These are phyloP conservation scores for Umimayanthus chanpuru DNA, from an alignment of 92 coral and sea anemone genomes.

Conservation along the genomic window DNA sequence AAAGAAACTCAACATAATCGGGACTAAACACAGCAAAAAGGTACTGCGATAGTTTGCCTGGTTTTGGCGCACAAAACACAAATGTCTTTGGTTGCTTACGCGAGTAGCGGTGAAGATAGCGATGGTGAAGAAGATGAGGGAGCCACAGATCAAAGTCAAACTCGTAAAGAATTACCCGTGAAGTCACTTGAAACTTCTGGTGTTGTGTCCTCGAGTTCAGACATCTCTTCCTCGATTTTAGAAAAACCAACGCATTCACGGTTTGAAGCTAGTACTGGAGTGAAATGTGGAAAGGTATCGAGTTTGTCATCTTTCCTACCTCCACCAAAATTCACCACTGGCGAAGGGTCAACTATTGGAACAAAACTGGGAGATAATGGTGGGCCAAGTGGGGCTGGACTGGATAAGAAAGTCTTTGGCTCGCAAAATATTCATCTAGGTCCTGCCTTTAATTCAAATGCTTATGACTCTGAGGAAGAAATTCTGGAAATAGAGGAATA, in stretches of 20 bases:
- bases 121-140: conserved; percentile 56
- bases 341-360: background rate
- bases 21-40: background rate
- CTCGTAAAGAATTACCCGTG: background rate
- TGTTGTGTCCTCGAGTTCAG: background rate
- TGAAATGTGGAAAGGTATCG: background rate
- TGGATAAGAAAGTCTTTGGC: background rate
- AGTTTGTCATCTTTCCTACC: conserved; percentile 29
- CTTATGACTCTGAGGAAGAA: conserved; percentile 61
- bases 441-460: background rate
- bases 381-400: background rate
- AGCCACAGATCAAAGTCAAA: background rate
- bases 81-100: conserved; percentile 96
- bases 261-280: background rate
- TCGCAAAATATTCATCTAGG: background rate
- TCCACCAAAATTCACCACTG: conserved; percentile 14
- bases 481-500: conserved; percentile 80
- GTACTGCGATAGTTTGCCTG: too few species aligned
- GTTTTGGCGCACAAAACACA: background rate
- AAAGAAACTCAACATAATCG: background rate
- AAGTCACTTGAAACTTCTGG: background rate
- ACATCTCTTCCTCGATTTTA: conserved; percentile 51
- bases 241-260: conserved; percentile 56
- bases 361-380: background rate
- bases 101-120: conserved; percentile 85